phyloP scores from a whole-genome alignment of 2,113 vertebrate species.

The Pituophis catenifer region DNA sequence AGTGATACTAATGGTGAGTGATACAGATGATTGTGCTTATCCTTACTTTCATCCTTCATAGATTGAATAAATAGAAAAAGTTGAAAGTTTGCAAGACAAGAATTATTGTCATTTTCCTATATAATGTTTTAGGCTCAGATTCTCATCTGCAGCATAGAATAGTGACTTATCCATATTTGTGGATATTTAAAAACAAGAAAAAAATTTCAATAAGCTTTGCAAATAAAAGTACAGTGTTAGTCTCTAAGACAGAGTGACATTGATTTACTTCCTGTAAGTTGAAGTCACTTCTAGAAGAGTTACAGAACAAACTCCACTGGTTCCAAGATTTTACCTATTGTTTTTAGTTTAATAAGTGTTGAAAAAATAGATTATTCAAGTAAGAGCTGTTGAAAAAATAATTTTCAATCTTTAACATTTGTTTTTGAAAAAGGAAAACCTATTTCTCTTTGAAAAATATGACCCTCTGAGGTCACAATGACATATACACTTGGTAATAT shows the following conservation, averaged over 20 bases:
- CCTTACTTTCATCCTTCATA: background rate
- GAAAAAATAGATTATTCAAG: no score
- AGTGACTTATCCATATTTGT: background rate
- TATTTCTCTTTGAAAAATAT: background rate
- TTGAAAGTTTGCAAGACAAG: background rate
- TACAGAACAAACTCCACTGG: background rate
- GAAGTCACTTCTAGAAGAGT: background rate
- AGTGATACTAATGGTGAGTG: background rate
- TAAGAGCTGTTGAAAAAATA: background rate
- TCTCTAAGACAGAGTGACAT: background rate
- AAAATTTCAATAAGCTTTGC: background rate
- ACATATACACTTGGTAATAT: background rate
- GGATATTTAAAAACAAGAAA: background rate
- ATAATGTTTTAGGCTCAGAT: background rate
- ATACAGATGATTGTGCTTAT: background rate
- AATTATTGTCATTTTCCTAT: background rate
- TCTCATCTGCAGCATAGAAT: background rate
- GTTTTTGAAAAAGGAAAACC: background rate
- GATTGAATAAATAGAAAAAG: background rate
- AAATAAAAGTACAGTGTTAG: background rate
- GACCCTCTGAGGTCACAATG: background rate
- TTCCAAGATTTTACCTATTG: background rate
- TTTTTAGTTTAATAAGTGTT: background rate
- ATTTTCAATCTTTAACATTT: background rate
- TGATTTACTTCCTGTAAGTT: background rate